A percentile compares a stretch with the other conserved stretches of the same genome.
Conservation (phyloP, 2,113 vertebrate genomes). For the Silurus meridionalis region DNA sequence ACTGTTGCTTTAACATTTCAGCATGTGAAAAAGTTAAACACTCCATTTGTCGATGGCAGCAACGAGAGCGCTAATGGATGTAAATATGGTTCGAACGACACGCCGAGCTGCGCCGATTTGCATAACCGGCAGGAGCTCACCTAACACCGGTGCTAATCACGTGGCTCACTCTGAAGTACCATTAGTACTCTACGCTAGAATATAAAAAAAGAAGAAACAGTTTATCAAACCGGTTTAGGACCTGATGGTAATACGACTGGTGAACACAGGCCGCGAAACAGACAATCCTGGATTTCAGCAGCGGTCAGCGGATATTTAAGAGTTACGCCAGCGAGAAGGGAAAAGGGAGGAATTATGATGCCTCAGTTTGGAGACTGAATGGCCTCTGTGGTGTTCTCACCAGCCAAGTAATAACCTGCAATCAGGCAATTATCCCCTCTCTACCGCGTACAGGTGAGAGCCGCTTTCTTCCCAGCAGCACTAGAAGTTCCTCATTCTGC, state of each 20-base stretch:
- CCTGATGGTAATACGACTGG: conserved; percentile 31
- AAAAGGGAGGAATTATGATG: conserved; percentile 36
- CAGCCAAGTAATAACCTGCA: conserved; percentile 58
- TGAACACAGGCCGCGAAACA: conserved; percentile 20
- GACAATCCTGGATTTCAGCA: conserved; percentile 32
- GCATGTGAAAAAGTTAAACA: conserved; percentile 24
- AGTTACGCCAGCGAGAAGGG: conserved; percentile 21
- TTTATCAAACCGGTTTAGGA: conserved; percentile 36
- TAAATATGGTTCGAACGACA: conserved; percentile 33
- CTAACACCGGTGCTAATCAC: conserved; percentile 44
- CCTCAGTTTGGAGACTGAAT: conserved; percentile 43
- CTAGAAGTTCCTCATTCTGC: conserved; percentile 29
- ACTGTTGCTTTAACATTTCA: conserved; percentile 38
- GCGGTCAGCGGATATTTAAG: conserved; percentile 46
- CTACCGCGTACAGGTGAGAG: conserved; percentile 51
- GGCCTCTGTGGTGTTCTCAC: conserved; percentile 50
- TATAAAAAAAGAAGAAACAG: neutral
- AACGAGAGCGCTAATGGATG: conserved; percentile 39
- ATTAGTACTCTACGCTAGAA: conserved; percentile 42
- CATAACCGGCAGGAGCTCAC: conserved; percentile 32
- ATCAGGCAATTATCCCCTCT: conserved; percentile 55
- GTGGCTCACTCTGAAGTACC: conserved; percentile 24
- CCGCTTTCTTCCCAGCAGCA: conserved; percentile 31
- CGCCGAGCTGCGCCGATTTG: conserved; percentile 42
- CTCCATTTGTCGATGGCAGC: conserved; percentile 23